Evolutionary conservation across 1,140 invertebrate species (phyloP), one percentile per base, ranked within the genome.

Genomic region (Scaptomyza montana): DNA sequence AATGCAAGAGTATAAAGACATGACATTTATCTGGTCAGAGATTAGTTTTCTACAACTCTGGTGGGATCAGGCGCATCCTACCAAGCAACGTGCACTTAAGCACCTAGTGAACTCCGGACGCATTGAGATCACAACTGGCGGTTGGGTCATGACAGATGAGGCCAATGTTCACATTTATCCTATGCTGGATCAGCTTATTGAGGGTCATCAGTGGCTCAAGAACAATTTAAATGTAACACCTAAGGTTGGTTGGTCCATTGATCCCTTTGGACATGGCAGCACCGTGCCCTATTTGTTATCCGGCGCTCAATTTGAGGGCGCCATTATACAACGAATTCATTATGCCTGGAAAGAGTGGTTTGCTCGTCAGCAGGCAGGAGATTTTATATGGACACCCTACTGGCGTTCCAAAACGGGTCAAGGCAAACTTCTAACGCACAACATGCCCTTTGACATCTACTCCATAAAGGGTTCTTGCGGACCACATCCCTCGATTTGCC

Each of bases 131-230:
- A 96, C 97, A 0, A 98, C 97, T 0, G 98, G 98, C 3, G 98
- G 98, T 28, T 99, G 98, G 98, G 98, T 99, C 0, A 99, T 99
- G 98, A 98, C 97, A 0, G 98, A 99, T 85, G 98, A 99, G 93
- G 98, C 98, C 0, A 98, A 97, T 64, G 95, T 97, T 0, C 97
- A 99, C 91, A 94, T 99, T 55, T 99, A 97, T 89, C 96, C 97
- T 16, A 97, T 99, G 94, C 92, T 99, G 33, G 98, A 99, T 95
- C 98, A 99, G 92, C 94, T 99, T n/a, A 97, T 99, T 74, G 98
- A 99, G 94, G 96, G 97, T 73, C 97, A 98, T 84, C 96, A 97
- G 89, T 98, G 97, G 97, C 90, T 98, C 5, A 96, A 96, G 77
- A 95, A 94, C 8, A 96, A 96, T 89, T 92, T 97, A 46, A 96